Percentiles rank a stretch among this genome's conserved stretches.
Evolutionary conservation across 2,888 invertebrate species (phyloP).

Genomic region (Boloria selene): DNA sequence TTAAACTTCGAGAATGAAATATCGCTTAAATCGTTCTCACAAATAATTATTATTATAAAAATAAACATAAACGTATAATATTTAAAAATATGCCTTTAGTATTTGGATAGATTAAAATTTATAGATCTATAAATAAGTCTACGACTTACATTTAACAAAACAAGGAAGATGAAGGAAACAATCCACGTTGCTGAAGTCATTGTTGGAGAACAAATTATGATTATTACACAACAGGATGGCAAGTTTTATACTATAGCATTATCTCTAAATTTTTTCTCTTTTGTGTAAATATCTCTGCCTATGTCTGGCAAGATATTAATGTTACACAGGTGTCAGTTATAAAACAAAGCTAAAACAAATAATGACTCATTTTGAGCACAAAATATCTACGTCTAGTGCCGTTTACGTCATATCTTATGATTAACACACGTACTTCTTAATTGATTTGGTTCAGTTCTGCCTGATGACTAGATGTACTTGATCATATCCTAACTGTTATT

Average conservation of each 20-base stretch:
- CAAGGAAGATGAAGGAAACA: slow-evolving; percentile 43
- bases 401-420: slow-evolving; percentile 12
- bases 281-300: slow-evolving; percentile 39
- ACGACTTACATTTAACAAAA: slow-evolving; percentile 46
- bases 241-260: slow-evolving; percentile 40
- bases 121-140: background rate
- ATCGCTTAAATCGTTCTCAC: background rate
- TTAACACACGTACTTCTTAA: background rate
- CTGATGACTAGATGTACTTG: too few species aligned
- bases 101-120: background rate
- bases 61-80: background rate
- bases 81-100: background rate
- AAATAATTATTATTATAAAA: too few species aligned
- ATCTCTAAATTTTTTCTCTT: slow-evolving; percentile 35
- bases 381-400: slow-evolving; percentile 11
- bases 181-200: slow-evolving; percentile 46
- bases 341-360: slow-evolving; percentile 40
- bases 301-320: slow-evolving; percentile 29
- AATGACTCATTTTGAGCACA: slow-evolving; percentile 36
- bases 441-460: too few species aligned
- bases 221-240: slow-evolving; percentile 33
- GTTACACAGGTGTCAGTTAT: slow-evolving; percentile 42
- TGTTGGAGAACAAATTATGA: slow-evolving; percentile 31
- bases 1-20: slow-evolving; percentile 11
- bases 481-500: too few species aligned